A percentile compares a stretch with the other conserved stretches of the same genome.
phyloP scores from a whole-genome alignment of 2,888 invertebrate genomes.

The Synergus japonicus region DNA sequence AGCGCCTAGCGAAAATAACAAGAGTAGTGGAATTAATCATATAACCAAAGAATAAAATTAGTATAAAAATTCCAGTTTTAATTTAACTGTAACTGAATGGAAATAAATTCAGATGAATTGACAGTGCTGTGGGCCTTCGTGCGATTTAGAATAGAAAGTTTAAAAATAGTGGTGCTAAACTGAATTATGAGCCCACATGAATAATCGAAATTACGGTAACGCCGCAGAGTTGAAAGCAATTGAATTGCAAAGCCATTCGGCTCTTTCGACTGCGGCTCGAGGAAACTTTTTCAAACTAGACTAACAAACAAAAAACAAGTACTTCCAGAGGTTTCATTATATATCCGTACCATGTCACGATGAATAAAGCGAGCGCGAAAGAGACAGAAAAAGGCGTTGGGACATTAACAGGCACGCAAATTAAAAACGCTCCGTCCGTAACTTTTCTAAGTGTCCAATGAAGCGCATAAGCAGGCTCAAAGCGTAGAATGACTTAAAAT shows the following conservation, averaged over 20 bases:
- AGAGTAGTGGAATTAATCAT: neutral
- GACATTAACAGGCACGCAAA: conserved; percentile 32
- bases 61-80: neutral
- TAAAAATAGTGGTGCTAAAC: conserved; percentile 6
- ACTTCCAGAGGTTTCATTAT: conserved; percentile 15
- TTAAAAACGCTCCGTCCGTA: conserved; percentile 30
- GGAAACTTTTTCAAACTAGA: conserved; percentile 17
- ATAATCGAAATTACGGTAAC: conserved; percentile 35
- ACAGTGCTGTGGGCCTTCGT: neutral
- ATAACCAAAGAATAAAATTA: neutral
- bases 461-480: conserved; percentile 23
- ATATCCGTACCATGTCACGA: neutral
- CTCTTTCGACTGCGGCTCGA: conserved; percentile 10
- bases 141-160: conserved; percentile 21
- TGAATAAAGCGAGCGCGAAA: neutral
- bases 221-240: conserved; percentile 13
- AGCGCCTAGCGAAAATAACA: neutral
- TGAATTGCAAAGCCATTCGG: conserved; percentile 37
- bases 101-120: conserved; percentile 12
- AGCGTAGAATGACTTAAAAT: conserved; percentile 8
- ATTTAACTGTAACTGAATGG: neutral
- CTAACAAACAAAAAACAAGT: neutral
- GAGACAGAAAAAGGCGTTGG: neutral
- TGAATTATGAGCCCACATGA: conserved; percentile 31
- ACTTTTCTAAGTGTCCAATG: conserved; percentile 41